Evolutionary conservation across 2,888 invertebrate genomes (phyloP), one percentile per base, ranked within the genome.

Genomic region (Fragum fragum): DNA sequence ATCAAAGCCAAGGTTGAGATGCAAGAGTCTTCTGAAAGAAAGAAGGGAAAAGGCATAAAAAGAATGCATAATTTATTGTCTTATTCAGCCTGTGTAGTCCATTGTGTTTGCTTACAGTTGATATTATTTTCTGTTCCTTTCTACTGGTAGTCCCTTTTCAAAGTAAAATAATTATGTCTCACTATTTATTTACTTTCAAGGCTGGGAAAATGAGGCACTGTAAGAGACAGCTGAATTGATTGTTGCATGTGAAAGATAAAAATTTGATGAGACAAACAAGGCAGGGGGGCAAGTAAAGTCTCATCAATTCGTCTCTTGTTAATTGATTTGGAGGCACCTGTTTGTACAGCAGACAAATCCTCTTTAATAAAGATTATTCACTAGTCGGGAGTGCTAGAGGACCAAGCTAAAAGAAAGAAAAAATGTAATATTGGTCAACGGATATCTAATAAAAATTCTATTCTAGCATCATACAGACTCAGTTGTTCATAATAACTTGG

Each of bases 221-320:
- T 66, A 1, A 26, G 18, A 7, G 66, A 66, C 66, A 66, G 7
- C 39, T 14, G n/a, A 23, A 42, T 26, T 42, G 26, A 66, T 42
- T 21, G 21, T 14, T n/a, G 32, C 42, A 42, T 18, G 42, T 66
- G 6, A 66, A 21, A 23, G 66, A 66, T 18, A 42, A n/a, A 0
- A 42, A 42, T 66, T 66, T 39, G 36, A 66, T 66, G 66, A 66
- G 66, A 66, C 29, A 66, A 42, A 66, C 66, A 66, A 66, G 42
- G 21, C 42, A 21, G 42, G 66, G 66, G 42, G 26, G 11, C n/a
- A 14, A 66, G 2, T 42, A 36, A 66, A n/a, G 42, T 7, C 23
- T 66, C 42, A 26, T 66, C 23, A 66, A 39, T 66, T 66, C 42
- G 28, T 66, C 66, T 36, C 66, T 16, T 6, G 2, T 66, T 32